Base-by-base conservation (phyloP, 2,888 invertebrate genomes). In the Esperia sulphurella region DNA sequence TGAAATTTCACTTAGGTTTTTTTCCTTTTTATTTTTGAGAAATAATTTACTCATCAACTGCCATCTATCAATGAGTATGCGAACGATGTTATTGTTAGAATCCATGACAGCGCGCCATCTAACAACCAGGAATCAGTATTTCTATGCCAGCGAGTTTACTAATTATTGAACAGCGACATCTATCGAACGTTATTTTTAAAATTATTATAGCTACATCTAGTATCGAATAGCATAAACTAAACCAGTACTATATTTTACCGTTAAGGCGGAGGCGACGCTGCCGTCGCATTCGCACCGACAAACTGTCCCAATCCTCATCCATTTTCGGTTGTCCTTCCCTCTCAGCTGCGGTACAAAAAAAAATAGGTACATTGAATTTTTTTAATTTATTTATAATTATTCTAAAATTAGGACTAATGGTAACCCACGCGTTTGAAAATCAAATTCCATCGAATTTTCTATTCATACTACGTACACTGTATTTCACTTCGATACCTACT, bases 231-330 rank as follows among this genome's bases (percentile, higher is more conserved):
- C 10, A n/a, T 30, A 37, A 52, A 62, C 52, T 52, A 53, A 48
- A 33, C 3, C 63, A 73, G 59, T 78, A 55, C 45, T 4, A 40
- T 31, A 54, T 63, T 78, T 81, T 73, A 89, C 89, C 89, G 59
- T 60, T 72, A 8, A 75, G 79, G 10, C 87, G 81, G 35, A 83
- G 86, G 49, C 92, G 90, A 59, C 92, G 90, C 76, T 92, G 91
- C 57, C 93, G 92, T 69, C 94, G 92, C 77, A 95, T 93, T 65
- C 95, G 90, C 51, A 95, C 94, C 28, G 95, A 95, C 47, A 95
- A 90, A 65, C 95, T 95, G 71, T 95, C 95, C 93, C 95, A 95
- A 68, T 95, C 94, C 58, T 94, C 93, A 65, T 94, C 94, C 80
- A 93, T 91, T 52, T 87, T 90, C 40, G 91, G 91, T 67, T 92